These are phyloP conservation scores for Stichopus horrens DNA, from an alignment of 53 echinoderm and acorn worm genomes.

Conservation along the genomic window DNA sequence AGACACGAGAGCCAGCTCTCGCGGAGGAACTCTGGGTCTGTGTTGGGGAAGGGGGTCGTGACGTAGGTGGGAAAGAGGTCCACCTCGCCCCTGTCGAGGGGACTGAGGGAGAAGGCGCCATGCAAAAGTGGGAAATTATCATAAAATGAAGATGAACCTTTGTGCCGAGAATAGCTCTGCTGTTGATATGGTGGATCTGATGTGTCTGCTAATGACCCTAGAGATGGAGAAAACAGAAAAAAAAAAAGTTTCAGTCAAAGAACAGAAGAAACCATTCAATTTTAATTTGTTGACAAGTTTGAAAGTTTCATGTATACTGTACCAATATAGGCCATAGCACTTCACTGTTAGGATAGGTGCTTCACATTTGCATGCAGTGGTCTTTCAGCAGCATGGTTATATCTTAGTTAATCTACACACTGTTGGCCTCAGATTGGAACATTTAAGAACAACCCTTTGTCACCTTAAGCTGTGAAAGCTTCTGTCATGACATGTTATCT, in stretches of 20 bases:
- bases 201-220: neutral
- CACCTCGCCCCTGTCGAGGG: neutral
- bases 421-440: no score
- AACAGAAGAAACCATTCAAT: neutral
- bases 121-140: conserved; percentile 18
- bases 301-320: no score
- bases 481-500: no score
- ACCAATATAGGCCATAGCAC: no score
- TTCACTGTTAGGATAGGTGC: no score
- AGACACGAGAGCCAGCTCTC: neutral
- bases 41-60: conserved; percentile 9
- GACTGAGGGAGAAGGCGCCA: conserved; percentile 10
- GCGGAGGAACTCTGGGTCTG: conserved; percentile 12
- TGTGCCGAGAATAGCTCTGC: conserved; percentile 14
- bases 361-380: no score
- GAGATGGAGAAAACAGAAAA: neutral
- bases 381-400: no score
- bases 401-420: no score
- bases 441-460: no score
- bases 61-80: neutral
- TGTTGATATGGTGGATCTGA: neutral
- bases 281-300: no score
- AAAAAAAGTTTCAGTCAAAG: neutral
- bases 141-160: conserved; percentile 37
- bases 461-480: no score